Base-by-base conservation (phyloP, 2,797 vertebrate genomes). In the Propithecus perrieri region DNA sequence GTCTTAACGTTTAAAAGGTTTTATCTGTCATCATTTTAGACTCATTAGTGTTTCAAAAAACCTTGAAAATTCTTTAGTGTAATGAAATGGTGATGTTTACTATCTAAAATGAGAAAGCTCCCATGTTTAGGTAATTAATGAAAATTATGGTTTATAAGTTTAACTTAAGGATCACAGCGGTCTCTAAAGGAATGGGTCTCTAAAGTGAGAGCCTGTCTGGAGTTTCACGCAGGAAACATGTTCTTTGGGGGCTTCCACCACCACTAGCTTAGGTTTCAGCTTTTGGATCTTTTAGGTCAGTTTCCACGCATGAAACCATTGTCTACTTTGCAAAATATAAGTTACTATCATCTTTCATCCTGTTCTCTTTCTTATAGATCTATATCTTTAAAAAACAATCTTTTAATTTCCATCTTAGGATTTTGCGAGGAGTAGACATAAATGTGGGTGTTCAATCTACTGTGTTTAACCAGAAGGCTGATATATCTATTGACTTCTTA, bases 21-120 rank as follows among this genome's bases (percentile, higher is more conserved):
- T 55, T 93, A 33, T 61, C 79, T 83, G 84, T 91, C 48, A 43
- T 87, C 63, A 59, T 85, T 93, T 95, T 48, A 75, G 50, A 91
- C 2, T 92, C 80, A 89, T 85, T 80, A 72, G 65, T 63, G 80
- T 84, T 94, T 88, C 46, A 69, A 65, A 93, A 96, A 96, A 65
- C 61, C 69, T 89, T 15, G 55, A 87, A 41, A 91, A 84, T 59
- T 55, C 17, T 78, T 92, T 41, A 86, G 76, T 43, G 41, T 81
- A 81, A 94, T 74, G 67, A 95, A 88, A 85, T 72, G 33, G 48
- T 87, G 43, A 38, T 50, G 7, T 83, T 96, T 95, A 80, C 90
- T 84, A 81, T 61, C 43, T 28, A 71, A 88, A 88, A 92, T 48
- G 81, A 91, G 76, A 72, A 91, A 48, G 33, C 28, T 35, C 6